phyloP scores from a whole-genome alignment of 2,797 vertebrate species.

The Mionectes olivaceus region DNA sequence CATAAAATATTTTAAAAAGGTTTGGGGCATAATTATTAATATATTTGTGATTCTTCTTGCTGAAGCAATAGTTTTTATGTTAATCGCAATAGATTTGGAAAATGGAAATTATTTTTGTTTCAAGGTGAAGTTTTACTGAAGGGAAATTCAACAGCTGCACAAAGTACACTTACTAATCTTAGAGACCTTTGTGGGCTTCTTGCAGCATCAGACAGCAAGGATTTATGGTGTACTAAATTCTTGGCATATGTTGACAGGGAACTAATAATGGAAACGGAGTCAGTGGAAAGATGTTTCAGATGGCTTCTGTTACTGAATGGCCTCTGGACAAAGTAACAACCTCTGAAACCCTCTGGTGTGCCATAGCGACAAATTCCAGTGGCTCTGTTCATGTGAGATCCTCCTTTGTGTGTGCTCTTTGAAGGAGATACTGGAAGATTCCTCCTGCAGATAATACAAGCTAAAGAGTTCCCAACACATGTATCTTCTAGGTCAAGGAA shows the following conservation, averaged over 20 bases:
- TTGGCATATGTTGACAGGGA: not conserved
- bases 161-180: not conserved
- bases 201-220: not conserved
- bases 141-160: not conserved
- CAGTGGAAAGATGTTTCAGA: not conserved
- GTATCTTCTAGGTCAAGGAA: not conserved
- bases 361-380: fast-evolving
- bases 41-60: not conserved
- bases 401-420: not conserved
- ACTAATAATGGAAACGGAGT: not conserved
- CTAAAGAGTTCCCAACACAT: not conserved
- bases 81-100: not conserved
- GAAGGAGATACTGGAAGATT: not conserved
- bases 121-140: not conserved
- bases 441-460: not conserved
- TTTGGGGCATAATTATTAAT: not conserved
- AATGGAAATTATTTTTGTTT: not conserved
- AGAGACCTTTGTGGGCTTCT: not conserved
- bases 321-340: not conserved
- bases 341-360: not conserved
- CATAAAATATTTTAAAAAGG: not conserved
- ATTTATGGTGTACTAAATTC: not conserved
- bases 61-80: not conserved
- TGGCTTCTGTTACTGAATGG: not conserved
- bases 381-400: not conserved